Percentiles rank a stretch among this genome's conserved stretches.
Evolutionary conservation across 2,888 invertebrate genomes (phyloP).

Genomic region (Trachelus stipa): DNA sequence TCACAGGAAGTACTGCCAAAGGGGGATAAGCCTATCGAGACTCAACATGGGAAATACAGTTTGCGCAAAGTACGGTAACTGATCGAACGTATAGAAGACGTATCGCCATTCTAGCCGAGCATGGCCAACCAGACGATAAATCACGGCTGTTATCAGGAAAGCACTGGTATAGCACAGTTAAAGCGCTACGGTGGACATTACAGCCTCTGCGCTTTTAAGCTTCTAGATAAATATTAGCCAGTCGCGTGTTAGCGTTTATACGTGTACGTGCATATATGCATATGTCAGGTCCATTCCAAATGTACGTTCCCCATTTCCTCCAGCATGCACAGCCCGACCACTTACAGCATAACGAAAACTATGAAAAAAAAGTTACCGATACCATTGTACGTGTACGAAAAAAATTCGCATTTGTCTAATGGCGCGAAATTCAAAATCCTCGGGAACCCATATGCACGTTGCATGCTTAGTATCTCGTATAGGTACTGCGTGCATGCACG

Average conservation of each 20-base stretch:
- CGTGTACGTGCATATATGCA: not conserved
- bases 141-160: conserved; percentile 12
- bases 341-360: not conserved
- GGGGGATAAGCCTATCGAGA: too few species aligned
- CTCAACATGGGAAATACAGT: not conserved
- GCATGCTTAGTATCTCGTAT: too few species aligned
- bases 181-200: conserved; percentile 8
- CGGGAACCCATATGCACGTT: too few species aligned
- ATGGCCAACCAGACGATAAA: conserved; percentile 4
- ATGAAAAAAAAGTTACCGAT: too few species aligned
- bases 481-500: too few species aligned
- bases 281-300: not conserved
- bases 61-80: conserved; percentile 7
- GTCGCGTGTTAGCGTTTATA: not conserved
- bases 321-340: not conserved
- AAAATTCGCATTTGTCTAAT: too few species aligned
- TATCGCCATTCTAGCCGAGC: conserved; percentile 3
- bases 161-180: conserved; percentile 8
- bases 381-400: too few species aligned
- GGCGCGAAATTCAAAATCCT: too few species aligned
- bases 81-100: conserved; percentile 12
- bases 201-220: not conserved
- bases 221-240: conserved; percentile 6
- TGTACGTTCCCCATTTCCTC: not conserved
- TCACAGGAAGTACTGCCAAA: too few species aligned